Evolutionary conservation across 2,797 vertebrate genomes (phyloP).

Genomic region (Pterois miles): DNA sequence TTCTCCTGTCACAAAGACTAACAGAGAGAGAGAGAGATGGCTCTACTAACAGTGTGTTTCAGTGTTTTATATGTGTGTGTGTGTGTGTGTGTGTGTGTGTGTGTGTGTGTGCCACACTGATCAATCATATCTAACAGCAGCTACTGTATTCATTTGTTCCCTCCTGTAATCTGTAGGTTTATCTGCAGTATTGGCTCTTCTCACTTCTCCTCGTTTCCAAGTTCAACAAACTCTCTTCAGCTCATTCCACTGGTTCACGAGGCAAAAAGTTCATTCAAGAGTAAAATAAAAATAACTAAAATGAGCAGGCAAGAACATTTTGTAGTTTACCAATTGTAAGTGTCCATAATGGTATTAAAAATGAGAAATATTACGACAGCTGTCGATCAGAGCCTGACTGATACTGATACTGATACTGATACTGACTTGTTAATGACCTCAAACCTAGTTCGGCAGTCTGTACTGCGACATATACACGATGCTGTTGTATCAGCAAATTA

Average conservation of each 20-base stretch:
- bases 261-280: too few species aligned
- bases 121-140: background rate
- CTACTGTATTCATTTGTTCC: background rate
- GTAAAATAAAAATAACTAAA: background rate
- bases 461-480: background rate
- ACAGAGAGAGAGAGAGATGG: constrained; percentile 1
- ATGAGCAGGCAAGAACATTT: background rate
- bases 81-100: too few species aligned
- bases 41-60: constrained; percentile 16
- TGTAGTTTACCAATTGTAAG: background rate
- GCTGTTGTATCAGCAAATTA: background rate
- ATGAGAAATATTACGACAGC: background rate
- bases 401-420: background rate
- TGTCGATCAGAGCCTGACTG: background rate
- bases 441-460: background rate
- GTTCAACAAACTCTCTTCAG: background rate
- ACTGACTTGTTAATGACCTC: background rate
- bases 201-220: background rate
- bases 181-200: background rate
- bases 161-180: background rate
- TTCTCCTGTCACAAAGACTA: constrained; percentile 46
- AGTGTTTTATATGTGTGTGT: background rate
- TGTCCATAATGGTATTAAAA: background rate
- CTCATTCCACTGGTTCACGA: background rate
- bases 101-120: too few species aligned